Percentiles rank a stretch among this genome's conserved stretches.
These are phyloP conservation scores for Psilopogon haemacephalus DNA, from an alignment of 2,113 vertebrate species.

Conservation along the genomic window DNA sequence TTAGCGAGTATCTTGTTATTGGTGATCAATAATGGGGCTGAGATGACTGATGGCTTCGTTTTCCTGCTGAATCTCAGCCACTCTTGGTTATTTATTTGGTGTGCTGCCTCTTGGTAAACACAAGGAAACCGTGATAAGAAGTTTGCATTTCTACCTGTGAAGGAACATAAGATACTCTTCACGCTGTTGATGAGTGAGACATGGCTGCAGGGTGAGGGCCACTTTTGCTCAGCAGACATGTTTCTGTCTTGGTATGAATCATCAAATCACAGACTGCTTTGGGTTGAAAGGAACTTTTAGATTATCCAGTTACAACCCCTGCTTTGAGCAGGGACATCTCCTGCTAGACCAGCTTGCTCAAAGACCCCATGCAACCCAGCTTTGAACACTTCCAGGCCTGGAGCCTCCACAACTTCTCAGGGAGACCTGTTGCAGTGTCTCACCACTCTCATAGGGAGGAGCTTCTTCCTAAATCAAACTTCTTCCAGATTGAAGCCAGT, in stretches of 20 bases:
- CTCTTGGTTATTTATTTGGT: constrained; percentile 80
- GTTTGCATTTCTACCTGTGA: constrained; percentile 50
- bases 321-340: too few species aligned
- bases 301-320: too few species aligned
- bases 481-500: too few species aligned
- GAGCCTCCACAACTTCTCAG: too few species aligned
- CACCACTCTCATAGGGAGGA: too few species aligned
- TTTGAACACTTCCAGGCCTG: too few species aligned
- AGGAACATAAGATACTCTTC: neutral
- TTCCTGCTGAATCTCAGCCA: constrained; percentile 64
- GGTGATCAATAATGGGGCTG: constrained; percentile 78
- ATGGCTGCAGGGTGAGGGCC: neutral
- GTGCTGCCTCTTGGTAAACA: constrained; percentile 69
- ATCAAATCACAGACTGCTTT: neutral
- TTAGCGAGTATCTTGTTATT: constrained; percentile 81
- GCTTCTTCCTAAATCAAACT: too few species aligned
- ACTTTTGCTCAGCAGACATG: neutral
- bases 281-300: too few species aligned
- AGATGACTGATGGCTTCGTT: constrained; percentile 80
- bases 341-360: too few species aligned
- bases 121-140: constrained; percentile 64
- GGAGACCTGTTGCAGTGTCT: too few species aligned
- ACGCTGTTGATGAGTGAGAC: constrained; percentile 11
- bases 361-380: too few species aligned
- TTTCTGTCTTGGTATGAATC: constrained; percentile 4